These are phyloP conservation scores for Paralvinella palmiformis DNA, from an alignment of 1,140 invertebrate species.

Conservation along the genomic window DNA sequence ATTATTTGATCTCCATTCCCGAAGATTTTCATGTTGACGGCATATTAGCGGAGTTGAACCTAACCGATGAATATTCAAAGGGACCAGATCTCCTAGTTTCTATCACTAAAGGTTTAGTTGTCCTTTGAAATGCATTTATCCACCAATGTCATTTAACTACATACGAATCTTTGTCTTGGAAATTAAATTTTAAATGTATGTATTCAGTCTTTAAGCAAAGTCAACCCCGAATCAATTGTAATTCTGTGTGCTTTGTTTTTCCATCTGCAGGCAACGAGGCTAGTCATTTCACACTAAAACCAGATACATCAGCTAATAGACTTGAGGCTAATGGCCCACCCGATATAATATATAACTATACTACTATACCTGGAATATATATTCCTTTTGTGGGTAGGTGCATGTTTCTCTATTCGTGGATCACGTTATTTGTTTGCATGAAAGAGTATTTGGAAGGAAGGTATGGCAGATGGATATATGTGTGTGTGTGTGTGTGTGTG, in stretches of 20 bases:
- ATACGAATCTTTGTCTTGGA: too few relatives aligned
- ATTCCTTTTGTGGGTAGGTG: constrained; percentile 27
- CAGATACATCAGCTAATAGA: constrained; percentile 21
- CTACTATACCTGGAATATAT: constrained; percentile 14
- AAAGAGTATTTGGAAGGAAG: too few relatives aligned
- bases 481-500: too few relatives aligned
- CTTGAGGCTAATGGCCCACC: constrained; percentile 17
- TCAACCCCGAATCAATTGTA: too few relatives aligned
- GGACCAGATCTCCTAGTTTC: constrained; percentile 24
- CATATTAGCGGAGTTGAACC: constrained; percentile 19
- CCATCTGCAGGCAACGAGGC: constrained; percentile 30
- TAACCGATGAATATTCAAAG: constrained; percentile 24
- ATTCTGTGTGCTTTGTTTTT: too few relatives aligned
- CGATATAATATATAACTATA: constrained; percentile 18
- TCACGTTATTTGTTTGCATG: too few relatives aligned
- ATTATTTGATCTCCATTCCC: constrained; percentile 20
- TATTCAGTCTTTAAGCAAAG: too few relatives aligned
- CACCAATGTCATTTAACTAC: too few relatives aligned
- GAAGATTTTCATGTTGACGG: constrained; percentile 28
- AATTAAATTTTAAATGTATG: too few relatives aligned
- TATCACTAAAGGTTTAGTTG: constrained; percentile 23
- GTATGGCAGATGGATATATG: too few relatives aligned
- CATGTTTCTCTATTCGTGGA: too few relatives aligned
- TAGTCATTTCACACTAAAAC: constrained; percentile 27
- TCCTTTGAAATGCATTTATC: too few relatives aligned